These are phyloP conservation scores for Phrynocephalus versicolor DNA, from an alignment of 2,113 vertebrate species.

Conservation along the genomic window DNA sequence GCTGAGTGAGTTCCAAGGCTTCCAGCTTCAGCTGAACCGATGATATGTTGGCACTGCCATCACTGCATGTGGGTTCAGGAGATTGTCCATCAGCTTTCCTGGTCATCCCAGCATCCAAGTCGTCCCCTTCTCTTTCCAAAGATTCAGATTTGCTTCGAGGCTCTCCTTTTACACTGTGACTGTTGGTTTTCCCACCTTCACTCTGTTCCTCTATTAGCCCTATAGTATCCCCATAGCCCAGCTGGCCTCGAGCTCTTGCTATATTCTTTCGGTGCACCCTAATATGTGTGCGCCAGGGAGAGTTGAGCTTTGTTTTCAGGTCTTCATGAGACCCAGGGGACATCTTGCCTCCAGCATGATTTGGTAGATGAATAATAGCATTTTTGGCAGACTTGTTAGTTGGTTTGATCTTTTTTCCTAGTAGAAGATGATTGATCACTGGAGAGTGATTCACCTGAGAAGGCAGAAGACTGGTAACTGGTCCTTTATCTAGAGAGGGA, in stretches of 20 bases:
- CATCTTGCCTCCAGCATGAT: slow-evolving; percentile 66
- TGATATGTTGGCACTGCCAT: slow-evolving; percentile 60
- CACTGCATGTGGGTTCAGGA: slow-evolving; percentile 51
- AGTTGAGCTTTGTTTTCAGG: slow-evolving; percentile 79
- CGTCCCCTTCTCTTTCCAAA: slow-evolving; percentile 31
- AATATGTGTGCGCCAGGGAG: slow-evolving; percentile 91
- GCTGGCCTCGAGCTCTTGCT: slow-evolving; percentile 82
- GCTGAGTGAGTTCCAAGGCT: slow-evolving; percentile 75
- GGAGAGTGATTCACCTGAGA: slow-evolving; percentile 91
- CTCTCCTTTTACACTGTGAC: slow-evolving; percentile 43
- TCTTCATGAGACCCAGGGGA: slow-evolving; percentile 75
- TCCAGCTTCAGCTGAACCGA: slow-evolving; percentile 80
- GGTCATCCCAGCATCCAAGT: slow-evolving; percentile 52
- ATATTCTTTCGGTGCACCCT: slow-evolving; percentile 87
- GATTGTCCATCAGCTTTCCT: slow-evolving; percentile 66
- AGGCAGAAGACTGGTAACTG: slow-evolving; percentile 87
- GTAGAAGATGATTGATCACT: slow-evolving; percentile 95
- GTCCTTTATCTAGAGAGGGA: slow-evolving; percentile 86
- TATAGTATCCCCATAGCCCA: slow-evolving; percentile 82
- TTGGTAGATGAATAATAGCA: slow-evolving; percentile 75
- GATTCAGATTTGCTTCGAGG: neutral
- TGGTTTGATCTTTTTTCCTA: slow-evolving; percentile 86
- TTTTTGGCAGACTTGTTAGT: slow-evolving; percentile 76
- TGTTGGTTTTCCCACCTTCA: slow-evolving; percentile 58
- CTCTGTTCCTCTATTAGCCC: slow-evolving; percentile 79